Evolutionary conservation across 2,113 vertebrate species (phyloP), one percentile per base, ranked within the genome.

Genomic region (Thunnus maccoyii): DNA sequence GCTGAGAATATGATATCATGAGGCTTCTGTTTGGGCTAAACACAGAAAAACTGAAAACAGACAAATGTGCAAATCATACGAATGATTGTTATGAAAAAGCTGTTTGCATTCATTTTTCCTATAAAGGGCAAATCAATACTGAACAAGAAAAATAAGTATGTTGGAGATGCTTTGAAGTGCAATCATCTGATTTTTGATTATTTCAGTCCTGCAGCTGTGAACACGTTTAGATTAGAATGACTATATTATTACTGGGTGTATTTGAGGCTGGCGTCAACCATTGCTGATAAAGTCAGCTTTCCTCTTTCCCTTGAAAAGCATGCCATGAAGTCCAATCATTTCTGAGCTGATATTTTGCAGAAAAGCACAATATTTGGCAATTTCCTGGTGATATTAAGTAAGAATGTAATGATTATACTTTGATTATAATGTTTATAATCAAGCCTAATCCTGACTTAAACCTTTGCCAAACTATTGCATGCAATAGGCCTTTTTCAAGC

Each of bases 101-200:
- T 65, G 61, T 62, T 73, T 73, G 20, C 50, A 54, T 58, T 61
- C 14, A 51, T 67, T 52, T 30, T 62, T 32, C 5, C 18, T 76
- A 41, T 20, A 62, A 79, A 79, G 66, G 60, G 55, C 48, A 76
- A 79, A 76, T 71, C 79, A 56, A 57, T 72, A 61, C 15, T 2
- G 48, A 71, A 48, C 41, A 47, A 70, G 30, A 32, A 30, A 61
- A 68, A 57, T 8, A 63, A 70, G 60, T 66, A n/a, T 47, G 16
- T 22, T 18, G 54, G 52, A 71, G 54, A 83, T 71, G 51, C 46
- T 10, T 30, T 52, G 27, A n/a, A 55, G 41, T 2, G 2, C 46
- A 9, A 47, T 27, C n/a, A 70, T 48, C 50, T 41, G 4, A 48
- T 64, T 72, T 52, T 65, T 58, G 27, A 55, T 44, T 0, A 47